Base-by-base conservation (phyloP, 2,888 invertebrate genomes). In the Cyrtodaria siliqua region DNA sequence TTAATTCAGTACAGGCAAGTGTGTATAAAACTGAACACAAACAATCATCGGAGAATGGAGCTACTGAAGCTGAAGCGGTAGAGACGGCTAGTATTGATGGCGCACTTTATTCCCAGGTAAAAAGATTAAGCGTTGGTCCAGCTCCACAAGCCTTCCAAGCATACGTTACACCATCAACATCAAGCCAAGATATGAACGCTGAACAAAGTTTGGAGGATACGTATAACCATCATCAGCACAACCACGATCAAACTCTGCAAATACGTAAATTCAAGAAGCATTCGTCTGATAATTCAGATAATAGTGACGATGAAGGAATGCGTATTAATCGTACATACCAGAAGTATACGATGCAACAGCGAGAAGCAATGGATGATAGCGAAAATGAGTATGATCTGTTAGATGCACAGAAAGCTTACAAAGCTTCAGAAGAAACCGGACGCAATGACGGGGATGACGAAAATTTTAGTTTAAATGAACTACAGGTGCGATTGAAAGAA, bases 401-500 rank as follows among this genome's bases (percentile, higher is more conserved):
- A n/a, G n/a, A n/a, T n/a, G n/a, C n/a, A n/a, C 14, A 12, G n/a
- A 12, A 6, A 49, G n/a, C n/a, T 6, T 14, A 49, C 20, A 8
- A 12, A 8, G 8, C 49, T 14, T 18, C 14, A 16, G n/a, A 18
- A 18, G 18, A 18, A 8, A 18, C 6, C 8, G n/a, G 8, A n/a
- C 6, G n/a, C 9, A 6, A 9, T 18, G 20, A 9, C 18, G 49
- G n/a, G 14, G 24, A 20, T 24, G 49, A 33, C 29, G 33, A 62
- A 33, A 24, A 23, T 14, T 20, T 69, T n/a, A 61, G 66, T 55
- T 8, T 47, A 8, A 42, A 59, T 2, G 44, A 50, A 20, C 23
- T 81, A 14, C 74, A 77, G 47, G 66, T 53, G 4, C 66, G 64
- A 40, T 52, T 77, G 4, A 53, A 49, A 38, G 77, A 74, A 14